Evolutionary conservation across 2,888 invertebrate genomes (phyloP), one percentile per base, ranked within the genome.

Genomic region (Xylota sylvarum): DNA sequence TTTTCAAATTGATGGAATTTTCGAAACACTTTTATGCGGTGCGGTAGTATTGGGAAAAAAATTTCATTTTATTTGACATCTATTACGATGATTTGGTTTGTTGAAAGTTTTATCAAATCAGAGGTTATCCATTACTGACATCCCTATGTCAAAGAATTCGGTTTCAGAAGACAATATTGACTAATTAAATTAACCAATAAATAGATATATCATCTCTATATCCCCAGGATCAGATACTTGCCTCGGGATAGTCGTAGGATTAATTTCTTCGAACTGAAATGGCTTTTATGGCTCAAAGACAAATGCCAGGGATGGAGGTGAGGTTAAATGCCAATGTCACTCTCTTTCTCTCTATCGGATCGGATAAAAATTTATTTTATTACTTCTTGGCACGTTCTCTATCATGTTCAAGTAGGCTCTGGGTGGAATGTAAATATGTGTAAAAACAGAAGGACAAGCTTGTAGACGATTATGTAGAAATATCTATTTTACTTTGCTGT

Each of bases 321-420:
- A 67, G 60, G 67, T 27, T 65, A 74, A 67, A 43, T 30, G 23
- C 3, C 17, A 58, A 50, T 78, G 70, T 14, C 46, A 9, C 30
- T 23, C 30, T 35, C 48, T 23, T 19, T 35, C 48, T 35, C 62
- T 65, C 19, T 32, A 58, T 40, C 40, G 40, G 32, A 65, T 73
- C 65, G 17, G 73, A 65, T 73, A 67, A 58, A 48, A 78, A 65
- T 65, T 32, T 52, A 76, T 81, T 76, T 81, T 81, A 81, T 81
- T 81, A 62, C 76, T 62, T 69, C 69, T 74, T 74, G 81, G 74
- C 81, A 81, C 81, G 81, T 69, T 62, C 74, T 46, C 35, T 58
- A 30, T 27, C 48, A 48, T 23, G 23, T 23, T 23, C 52, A 60
- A 46, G 58, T 32, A 55, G 62, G 62, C 60, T 43, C 43, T 7